Evolutionary conservation across 2,888 invertebrate species (phyloP), one percentile per base, ranked within the genome.

Genomic region (Cantharis nigra): DNA sequence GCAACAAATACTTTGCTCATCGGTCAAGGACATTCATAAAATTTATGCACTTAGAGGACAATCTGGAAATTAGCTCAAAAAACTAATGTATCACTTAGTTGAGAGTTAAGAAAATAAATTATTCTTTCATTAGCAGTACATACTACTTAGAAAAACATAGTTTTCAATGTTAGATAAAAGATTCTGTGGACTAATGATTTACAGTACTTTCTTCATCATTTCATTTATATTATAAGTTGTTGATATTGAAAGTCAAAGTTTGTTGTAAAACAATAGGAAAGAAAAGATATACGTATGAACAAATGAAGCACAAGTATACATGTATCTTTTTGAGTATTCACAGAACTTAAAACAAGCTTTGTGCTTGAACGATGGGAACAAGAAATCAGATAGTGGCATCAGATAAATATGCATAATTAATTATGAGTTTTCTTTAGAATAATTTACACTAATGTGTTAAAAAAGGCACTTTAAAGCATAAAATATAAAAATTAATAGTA

Each of bases 1-100:
- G 85, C 85, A 14, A 87, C 87, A 79, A 86, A 85, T 69, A 84
- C 86, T 7, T 82, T 87, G 73, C 83, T 88, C 49, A 81, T 87
- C 67, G 87, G 85, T 82, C 86, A 86, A 76, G 83, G 81, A 82
- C 85, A 84, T 80, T 81, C 78, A 65, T 84, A 81, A 80, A 72
- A 74, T 62, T 20, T 70, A 20, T 71, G 20, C 33, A 30, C 14
- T 14, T 75, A 73, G 73, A 10, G 70, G 78, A 78, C 78, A 78
- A 78, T 78, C 78, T 75, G 72, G 70, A 70, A 75, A 75, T 72
- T 78, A 78, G 75, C 63, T 64, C 75, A 75, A 70, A 75, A 67
- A 78, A 78, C 75, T 78, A 63, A 78, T 78, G 78, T 76, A 75
- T 76, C 71, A 78, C 75, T 75, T 73, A 75, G 9, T 63, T 78